Percentiles rank a stretch among this genome's conserved stretches.
Evolutionary conservation across 2,797 vertebrate genomes (phyloP).

Genomic region (Ctenopoma multispine): DNA sequence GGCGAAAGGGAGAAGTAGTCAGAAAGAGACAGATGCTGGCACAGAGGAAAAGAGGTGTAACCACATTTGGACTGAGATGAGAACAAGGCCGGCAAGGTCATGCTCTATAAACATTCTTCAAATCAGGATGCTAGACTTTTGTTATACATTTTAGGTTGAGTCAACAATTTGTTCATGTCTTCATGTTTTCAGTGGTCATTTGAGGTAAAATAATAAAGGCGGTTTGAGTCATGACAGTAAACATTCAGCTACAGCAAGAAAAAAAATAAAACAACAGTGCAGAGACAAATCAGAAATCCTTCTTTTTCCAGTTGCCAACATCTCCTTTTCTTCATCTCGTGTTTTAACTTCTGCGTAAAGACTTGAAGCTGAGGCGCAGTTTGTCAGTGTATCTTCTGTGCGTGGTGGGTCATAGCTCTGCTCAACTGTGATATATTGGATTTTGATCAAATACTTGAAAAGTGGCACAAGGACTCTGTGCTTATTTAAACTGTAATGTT

Average conservation of each 20-base stretch:
- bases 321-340: slow-evolving; percentile 28
- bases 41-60: slow-evolving; percentile 65
- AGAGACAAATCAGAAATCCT: slow-evolving; percentile 61
- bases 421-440: slow-evolving; percentile 73
- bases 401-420: slow-evolving; percentile 56
- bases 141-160: slow-evolving; percentile 69
- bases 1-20: slow-evolving; percentile 54
- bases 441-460: slow-evolving; percentile 81
- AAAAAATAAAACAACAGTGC: slow-evolving; percentile 63
- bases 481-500: slow-evolving; percentile 83
- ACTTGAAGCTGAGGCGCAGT: slow-evolving; percentile 46
- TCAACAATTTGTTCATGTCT: slow-evolving; percentile 78
- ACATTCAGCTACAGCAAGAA: slow-evolving; percentile 65
- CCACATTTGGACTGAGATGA: slow-evolving; percentile 79
- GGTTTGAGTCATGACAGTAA: slow-evolving; percentile 72
- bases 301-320: slow-evolving; percentile 39
- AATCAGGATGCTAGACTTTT: slow-evolving; percentile 75
- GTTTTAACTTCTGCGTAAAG: slow-evolving; percentile 50
- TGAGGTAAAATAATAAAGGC: slow-evolving; percentile 77
- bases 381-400: slow-evolving; percentile 78
- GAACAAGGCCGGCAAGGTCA: slow-evolving; percentile 69
- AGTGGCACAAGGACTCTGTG: slow-evolving; percentile 68
- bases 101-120: slow-evolving; percentile 79
- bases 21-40: slow-evolving; percentile 75
- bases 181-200: slow-evolving; percentile 74